Conservation (phyloP, 2,113 vertebrate species). For the Ageneiosus marmoratus region DNA sequence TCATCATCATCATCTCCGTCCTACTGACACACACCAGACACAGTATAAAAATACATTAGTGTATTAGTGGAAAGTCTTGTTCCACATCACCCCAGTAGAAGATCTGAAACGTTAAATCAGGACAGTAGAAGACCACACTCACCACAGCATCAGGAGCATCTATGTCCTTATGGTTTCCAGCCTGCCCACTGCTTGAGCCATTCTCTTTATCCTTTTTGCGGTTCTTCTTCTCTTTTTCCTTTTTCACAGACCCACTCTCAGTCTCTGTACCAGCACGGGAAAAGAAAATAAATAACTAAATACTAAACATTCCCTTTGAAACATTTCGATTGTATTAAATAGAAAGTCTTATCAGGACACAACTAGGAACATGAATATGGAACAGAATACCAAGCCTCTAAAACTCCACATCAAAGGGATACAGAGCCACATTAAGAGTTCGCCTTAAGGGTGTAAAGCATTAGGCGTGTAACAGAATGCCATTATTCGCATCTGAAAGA, state of each 20-base stretch:
- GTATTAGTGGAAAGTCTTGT: not conserved
- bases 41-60: no score
- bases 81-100: no score
- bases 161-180: conserved; percentile 80
- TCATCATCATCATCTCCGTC: conserved; percentile 90
- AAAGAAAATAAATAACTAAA: no score
- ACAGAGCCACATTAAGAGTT: not conserved
- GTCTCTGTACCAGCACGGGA: conserved; percentile 80
- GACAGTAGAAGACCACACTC: conserved; percentile 49
- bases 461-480: not conserved
- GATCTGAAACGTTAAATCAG: no score
- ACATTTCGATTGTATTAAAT: no score
- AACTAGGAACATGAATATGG: not conserved
- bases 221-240: conserved; percentile 97
- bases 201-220: conserved; percentile 98
- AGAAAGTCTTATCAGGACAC: no score
- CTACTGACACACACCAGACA: conserved; percentile 57
- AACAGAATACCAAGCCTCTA: not conserved
- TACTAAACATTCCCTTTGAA: no score
- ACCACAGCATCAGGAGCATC: conserved; percentile 89
- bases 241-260: conserved; percentile 82
- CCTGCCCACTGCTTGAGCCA: conserved; percentile 85
- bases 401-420: not conserved
- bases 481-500: not conserved
- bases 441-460: not conserved